Conservation (phyloP, 2,113 vertebrate species). For the Trichechus manatus region DNA sequence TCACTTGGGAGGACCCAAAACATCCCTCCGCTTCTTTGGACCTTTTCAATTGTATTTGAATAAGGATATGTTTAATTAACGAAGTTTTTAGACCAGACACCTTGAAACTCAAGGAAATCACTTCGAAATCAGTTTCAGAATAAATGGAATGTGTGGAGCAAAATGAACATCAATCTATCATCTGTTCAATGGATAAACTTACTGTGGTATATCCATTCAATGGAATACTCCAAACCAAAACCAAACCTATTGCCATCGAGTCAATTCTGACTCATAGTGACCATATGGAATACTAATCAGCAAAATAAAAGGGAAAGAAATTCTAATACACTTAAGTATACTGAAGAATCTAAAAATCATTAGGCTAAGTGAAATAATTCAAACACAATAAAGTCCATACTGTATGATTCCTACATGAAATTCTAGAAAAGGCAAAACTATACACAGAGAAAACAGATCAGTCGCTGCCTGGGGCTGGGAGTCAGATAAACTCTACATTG, state of each 20-base stretch:
- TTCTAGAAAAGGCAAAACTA: background rate
- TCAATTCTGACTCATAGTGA: too few species aligned
- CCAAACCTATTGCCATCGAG: too few species aligned
- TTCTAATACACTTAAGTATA: background rate
- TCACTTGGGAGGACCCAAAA: background rate
- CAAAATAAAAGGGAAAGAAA: background rate
- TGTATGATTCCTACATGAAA: background rate
- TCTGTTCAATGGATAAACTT: background rate
- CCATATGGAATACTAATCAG: background rate
- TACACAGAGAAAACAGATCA: background rate
- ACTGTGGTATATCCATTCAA: background rate
- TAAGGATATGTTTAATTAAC: background rate
- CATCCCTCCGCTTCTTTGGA: background rate
- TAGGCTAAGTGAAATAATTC: conserved; percentile 17
- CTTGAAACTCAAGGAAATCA: conserved; percentile 33
- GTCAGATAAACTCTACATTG: background rate
- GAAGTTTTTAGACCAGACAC: background rate
- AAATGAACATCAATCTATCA: conserved; percentile 1
- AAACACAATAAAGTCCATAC: background rate
- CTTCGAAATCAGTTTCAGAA: background rate
- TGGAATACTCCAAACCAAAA: background rate
- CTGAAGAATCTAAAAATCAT: background rate
- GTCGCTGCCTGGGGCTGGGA: background rate
- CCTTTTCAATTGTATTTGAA: conserved; percentile 53
- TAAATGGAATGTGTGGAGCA: background rate